Percentiles rank a stretch among this genome's conserved stretches.
These are phyloP conservation scores for Melitaea athalia DNA, from an alignment of 2,888 invertebrate species.

Conservation along the genomic window DNA sequence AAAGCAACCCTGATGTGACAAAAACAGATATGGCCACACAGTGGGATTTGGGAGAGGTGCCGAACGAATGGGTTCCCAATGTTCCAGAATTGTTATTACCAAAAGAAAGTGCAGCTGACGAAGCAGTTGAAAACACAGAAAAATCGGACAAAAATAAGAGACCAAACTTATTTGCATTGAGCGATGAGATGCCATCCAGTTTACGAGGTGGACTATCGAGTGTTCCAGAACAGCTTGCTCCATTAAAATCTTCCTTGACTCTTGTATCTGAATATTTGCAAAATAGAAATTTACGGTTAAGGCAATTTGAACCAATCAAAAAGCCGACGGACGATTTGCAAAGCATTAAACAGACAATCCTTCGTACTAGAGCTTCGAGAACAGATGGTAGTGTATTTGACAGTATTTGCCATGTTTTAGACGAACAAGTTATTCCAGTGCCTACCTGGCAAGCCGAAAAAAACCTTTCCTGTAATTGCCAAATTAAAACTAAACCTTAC, in stretches of 20 bases:
- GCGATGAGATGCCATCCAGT: slow-evolving; percentile 74
- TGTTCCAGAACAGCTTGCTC: slow-evolving; percentile 45
- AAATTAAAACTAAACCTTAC: slow-evolving; percentile 8
- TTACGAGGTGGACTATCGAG: slow-evolving; percentile 56
- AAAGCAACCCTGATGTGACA: slow-evolving; percentile 42
- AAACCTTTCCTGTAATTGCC: slow-evolving; percentile 50
- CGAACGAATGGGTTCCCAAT: slow-evolving; percentile 61
- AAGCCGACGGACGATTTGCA: slow-evolving; percentile 59
- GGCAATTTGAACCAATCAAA: slow-evolving; percentile 55
- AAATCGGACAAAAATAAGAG: slow-evolving; percentile 58
- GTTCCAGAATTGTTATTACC: slow-evolving; percentile 59
- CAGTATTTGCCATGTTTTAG: slow-evolving; percentile 67
- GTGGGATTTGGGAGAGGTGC: slow-evolving; percentile 60
- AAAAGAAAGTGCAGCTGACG: slow-evolving; percentile 56
- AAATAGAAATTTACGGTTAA: slow-evolving; percentile 62
- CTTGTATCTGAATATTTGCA: slow-evolving; percentile 72
- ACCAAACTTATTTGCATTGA: slow-evolving; percentile 69
- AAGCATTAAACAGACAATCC: slow-evolving; percentile 67
- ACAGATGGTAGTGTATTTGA: slow-evolving; percentile 61
- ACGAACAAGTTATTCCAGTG: slow-evolving; percentile 66
- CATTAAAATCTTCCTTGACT: slow-evolving; percentile 59
- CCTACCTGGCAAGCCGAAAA: slow-evolving; percentile 66
- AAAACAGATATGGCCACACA: slow-evolving; percentile 70
- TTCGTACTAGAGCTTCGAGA: slow-evolving; percentile 57
- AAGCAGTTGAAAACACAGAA: slow-evolving; percentile 48